Evolutionary conservation across 92 coral and sea anemone genomes (phyloP).

Genomic region (Desmophyllum pertusum): DNA sequence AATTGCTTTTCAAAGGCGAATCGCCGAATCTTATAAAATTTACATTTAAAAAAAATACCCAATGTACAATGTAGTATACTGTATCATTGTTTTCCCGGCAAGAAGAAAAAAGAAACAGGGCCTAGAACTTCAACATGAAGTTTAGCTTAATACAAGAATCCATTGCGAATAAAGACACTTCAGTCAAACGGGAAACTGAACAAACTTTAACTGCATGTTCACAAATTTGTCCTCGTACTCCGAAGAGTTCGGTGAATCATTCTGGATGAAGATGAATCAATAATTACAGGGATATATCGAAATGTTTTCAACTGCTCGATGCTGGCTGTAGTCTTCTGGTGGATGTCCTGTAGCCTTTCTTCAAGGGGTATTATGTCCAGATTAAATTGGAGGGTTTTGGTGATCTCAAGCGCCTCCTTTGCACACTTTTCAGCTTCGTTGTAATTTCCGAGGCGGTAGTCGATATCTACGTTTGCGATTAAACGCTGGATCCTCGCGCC

Average conservation of each 20-base stretch:
- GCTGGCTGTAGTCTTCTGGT: not conserved
- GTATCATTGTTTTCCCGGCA: no score
- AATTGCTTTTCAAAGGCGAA: not conserved
- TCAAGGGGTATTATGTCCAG: slow-evolving; percentile 1
- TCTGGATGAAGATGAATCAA: slow-evolving; percentile 10
- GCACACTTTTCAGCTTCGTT: not conserved
- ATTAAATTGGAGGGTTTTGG: not conserved
- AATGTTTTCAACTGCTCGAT: not conserved
- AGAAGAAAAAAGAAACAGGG: no score
- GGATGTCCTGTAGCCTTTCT: not conserved
- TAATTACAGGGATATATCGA: not conserved
- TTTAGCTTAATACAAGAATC: no score
- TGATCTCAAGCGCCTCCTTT: not conserved
- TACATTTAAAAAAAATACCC: no score
- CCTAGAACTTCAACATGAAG: no score
- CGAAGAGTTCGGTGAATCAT: not conserved
- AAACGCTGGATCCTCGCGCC: slow-evolving; percentile 14
- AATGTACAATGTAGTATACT: no score
- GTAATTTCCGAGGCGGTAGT: not conserved
- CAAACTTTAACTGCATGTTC: not conserved
- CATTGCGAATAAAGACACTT: not conserved
- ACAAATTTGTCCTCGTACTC: not conserved
- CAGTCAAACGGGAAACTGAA: not conserved
- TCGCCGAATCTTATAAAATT: no score
- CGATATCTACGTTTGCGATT: not conserved